A percentile compares a stretch with the other conserved stretches of the same genome.
These are phyloP conservation scores for Himalopsyche anomala DNA, from an alignment of 2,888 invertebrate species.

Conservation along the genomic window DNA sequence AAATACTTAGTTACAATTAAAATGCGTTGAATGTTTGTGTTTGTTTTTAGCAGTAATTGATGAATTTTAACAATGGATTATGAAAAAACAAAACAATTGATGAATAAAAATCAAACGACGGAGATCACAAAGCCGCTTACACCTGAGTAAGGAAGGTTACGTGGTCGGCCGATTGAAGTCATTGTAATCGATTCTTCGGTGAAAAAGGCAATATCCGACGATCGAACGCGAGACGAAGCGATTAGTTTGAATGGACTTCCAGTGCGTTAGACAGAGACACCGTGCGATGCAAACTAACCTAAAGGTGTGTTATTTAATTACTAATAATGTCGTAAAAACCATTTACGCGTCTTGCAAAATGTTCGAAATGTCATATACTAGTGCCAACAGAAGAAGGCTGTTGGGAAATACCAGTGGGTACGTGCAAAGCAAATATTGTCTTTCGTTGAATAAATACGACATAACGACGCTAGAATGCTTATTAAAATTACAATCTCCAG, in stretches of 20 bases:
- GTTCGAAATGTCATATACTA: slow-evolving; percentile 15
- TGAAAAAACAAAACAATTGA: neutral
- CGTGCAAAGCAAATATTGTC: neutral
- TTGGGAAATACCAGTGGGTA: neutral
- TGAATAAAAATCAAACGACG: neutral
- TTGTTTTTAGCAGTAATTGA: neutral
- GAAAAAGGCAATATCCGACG: slow-evolving; percentile 28
- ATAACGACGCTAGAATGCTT: neutral
- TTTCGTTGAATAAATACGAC: neutral
- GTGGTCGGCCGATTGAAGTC: neutral
- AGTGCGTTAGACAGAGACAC: neutral
- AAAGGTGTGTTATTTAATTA: slow-evolving; percentile 31
- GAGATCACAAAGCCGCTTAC: neutral
- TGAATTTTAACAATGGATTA: slow-evolving; percentile 4
- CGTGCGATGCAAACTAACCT: neutral
- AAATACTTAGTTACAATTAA: too few relatives aligned
- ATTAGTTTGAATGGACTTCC: neutral
- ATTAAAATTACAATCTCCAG: too few relatives aligned
- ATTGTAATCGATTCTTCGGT: slow-evolving; percentile 2
- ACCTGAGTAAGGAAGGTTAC: neutral
- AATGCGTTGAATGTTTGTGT: neutral
- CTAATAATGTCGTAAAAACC: neutral
- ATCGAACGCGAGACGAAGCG: neutral
- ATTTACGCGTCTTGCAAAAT: slow-evolving; percentile 36
- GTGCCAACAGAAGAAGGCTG: neutral